Conservation (phyloP, 2,113 vertebrate species). For the Eptesicus fuscus region DNA sequence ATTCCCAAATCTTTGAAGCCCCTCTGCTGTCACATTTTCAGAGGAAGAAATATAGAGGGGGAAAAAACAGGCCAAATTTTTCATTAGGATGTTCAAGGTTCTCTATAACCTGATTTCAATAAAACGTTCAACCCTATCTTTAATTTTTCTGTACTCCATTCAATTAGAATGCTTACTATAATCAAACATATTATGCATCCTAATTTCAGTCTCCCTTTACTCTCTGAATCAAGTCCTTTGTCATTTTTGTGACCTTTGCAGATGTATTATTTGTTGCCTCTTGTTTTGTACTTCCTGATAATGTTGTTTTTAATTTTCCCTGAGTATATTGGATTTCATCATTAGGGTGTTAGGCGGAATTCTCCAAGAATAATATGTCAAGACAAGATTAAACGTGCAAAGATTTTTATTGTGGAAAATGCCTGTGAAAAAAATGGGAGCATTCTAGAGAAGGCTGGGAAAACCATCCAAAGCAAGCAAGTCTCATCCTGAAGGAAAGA, state of each 20-base stretch:
- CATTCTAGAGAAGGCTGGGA: neutral
- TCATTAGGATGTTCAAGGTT: neutral
- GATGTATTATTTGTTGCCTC: neutral
- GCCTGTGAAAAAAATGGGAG: neutral
- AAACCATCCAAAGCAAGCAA: neutral
- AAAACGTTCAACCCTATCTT: neutral
- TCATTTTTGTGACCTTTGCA: neutral
- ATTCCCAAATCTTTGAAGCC: neutral
- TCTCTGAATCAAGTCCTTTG: neutral
- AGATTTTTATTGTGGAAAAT: constrained; percentile 25
- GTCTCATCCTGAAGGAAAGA: neutral
- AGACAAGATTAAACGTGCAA: neutral
- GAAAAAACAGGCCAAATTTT: neutral
- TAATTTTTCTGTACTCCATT: neutral
- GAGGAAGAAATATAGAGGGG: neutral
- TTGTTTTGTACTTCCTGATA: neutral
- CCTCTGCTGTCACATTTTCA: neutral
- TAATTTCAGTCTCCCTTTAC: neutral
- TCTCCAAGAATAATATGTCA: constrained; percentile 16
- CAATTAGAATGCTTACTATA: neutral
- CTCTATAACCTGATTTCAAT: neutral
- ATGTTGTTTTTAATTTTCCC: neutral
- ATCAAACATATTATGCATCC: neutral
- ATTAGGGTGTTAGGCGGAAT: neutral
- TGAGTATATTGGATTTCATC: neutral